Evolutionary conservation across 2,888 invertebrate genomes (phyloP), one percentile per base, ranked within the genome.

Genomic region (Acleris cristana): DNA sequence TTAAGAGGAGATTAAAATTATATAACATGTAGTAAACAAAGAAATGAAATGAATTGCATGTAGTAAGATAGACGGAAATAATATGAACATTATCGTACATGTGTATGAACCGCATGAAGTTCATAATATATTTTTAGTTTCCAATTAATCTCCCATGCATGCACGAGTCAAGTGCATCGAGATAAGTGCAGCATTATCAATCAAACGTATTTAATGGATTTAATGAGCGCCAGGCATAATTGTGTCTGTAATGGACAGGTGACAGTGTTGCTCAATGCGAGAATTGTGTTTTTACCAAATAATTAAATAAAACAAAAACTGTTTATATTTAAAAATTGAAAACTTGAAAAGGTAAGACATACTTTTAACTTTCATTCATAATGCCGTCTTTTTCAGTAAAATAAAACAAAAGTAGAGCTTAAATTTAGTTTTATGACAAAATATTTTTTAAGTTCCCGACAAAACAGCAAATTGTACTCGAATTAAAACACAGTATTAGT

Each of bases 111-210:
- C 34, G 34, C 34, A 45, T 45, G 45, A 45, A 45, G 45, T 45
- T 45, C 45, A 34, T 34, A 48, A 18, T 65, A 34, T 66, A 66
- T 61, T 66, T 57, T 61, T 61, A 66, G 66, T 19, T 34, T 3
- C 66, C 61, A 66, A 66, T 66, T 66, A 61, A 66, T 66, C 66
- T 57, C 49, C 52, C 44, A 45, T 21, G 60, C 60, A 55, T 49
- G 53, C 56, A 51, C 56, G 64, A 66, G 61, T 61, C 61, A 60
- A 65, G 65, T 65, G 66, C 52, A 58, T 14, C 14, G 14, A 64
- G 72, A 74, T 76, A 74, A 76, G 72, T 71, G 71, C 70, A 52
- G 56, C 70, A 64, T 73, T 76, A 74, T 77, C 75, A 76, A 77
- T 76, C 77, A 77, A 76, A 73, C 71, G 72, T 73, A 74, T 71